These are phyloP conservation scores for Sphyrna mokarran DNA, from an alignment of 2,113 vertebrate species.

Conservation along the genomic window DNA sequence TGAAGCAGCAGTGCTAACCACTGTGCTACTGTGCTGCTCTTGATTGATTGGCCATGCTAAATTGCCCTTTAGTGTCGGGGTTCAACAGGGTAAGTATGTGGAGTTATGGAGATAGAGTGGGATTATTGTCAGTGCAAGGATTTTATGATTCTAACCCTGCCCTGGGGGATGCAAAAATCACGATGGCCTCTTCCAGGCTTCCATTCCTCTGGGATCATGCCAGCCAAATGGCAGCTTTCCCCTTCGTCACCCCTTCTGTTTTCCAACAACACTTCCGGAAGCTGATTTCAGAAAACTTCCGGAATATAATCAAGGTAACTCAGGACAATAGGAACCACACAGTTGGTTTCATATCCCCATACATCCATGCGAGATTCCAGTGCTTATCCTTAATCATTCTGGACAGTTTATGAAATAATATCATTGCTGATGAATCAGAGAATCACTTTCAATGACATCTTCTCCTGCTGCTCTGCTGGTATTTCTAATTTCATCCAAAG, in stretches of 20 bases:
- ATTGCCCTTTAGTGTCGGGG: no score
- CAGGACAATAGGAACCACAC: not conserved
- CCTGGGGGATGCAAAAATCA: not conserved
- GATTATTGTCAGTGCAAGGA: no score
- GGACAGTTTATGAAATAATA: not conserved
- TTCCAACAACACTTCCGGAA: not conserved
- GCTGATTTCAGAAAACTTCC: not conserved
- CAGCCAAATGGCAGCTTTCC: not conserved
- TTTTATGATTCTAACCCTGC: not conserved
- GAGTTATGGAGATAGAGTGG: no score
- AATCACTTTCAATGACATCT: not conserved
- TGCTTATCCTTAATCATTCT: not conserved
- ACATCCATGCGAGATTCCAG: not conserved
- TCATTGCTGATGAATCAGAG: not conserved
- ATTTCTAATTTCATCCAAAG: not conserved
- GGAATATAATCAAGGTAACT: not conserved
- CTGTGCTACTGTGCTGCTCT: no score
- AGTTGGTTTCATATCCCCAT: not conserved
- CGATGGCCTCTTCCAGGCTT: not conserved
- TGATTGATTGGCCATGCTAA: no score
- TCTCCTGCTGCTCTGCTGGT: not conserved
- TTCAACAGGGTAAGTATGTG: no score
- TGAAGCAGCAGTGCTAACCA: no score
- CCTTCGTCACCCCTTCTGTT: not conserved
- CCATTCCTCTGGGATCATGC: not conserved